Evolutionary conservation across 2,888 invertebrate species (phyloP).

Genomic region (Notocelia uddmanniana): DNA sequence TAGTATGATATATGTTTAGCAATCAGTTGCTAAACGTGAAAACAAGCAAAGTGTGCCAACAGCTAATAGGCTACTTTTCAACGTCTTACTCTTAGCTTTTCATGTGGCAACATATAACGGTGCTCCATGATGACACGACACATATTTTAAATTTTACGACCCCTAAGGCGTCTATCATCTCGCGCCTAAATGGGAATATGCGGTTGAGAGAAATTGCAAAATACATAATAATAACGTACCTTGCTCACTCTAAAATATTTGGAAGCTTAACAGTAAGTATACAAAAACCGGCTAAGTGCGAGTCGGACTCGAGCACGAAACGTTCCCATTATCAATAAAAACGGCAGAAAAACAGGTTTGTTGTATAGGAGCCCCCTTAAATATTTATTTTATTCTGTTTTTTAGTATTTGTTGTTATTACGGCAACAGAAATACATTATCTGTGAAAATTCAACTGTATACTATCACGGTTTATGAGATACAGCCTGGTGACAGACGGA

Average conservation of each 20-base stretch:
- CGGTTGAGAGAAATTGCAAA: slow-evolving; percentile 34
- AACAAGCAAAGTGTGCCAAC: slow-evolving; percentile 28
- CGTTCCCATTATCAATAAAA: no score
- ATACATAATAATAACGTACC: slow-evolving; percentile 18
- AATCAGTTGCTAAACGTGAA: slow-evolving; percentile 22
- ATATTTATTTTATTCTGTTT: no score
- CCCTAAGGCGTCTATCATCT: slow-evolving; percentile 41
- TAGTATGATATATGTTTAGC: slow-evolving; percentile 27
- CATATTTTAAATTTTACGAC: slow-evolving; percentile 43
- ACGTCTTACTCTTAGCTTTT: slow-evolving; percentile 23
- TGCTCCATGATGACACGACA: slow-evolving; percentile 28
- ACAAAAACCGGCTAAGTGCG: no score
- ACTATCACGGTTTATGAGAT: no score
- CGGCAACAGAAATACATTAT: no score
- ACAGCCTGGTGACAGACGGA: no score
- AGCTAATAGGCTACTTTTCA: slow-evolving; percentile 38
- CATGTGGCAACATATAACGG: slow-evolving; percentile 8
- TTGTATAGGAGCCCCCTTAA: no score
- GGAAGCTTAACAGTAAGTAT: not conserved
- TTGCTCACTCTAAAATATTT: slow-evolving; percentile 17
- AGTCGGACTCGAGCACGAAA: no score
- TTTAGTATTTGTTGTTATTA: no score
- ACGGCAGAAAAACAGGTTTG: no score
- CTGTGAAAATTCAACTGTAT: no score
- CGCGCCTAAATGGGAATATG: slow-evolving; percentile 35